These are phyloP conservation scores for Cacoxenus indagator DNA, from an alignment of 2,888 invertebrate species.

Conservation along the genomic window DNA sequence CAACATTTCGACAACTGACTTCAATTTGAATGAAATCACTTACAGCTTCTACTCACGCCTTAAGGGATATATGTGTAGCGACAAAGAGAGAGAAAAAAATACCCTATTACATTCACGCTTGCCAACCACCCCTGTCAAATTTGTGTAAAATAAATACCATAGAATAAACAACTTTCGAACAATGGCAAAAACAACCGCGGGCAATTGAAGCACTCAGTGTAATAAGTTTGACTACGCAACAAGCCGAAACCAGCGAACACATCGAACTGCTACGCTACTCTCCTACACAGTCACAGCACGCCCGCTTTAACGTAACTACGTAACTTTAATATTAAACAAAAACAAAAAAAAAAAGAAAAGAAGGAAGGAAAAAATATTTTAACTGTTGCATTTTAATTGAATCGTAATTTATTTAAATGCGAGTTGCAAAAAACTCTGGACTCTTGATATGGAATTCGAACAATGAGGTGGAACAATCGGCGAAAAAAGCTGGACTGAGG, in stretches of 20 bases:
- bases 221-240: constrained; percentile 10
- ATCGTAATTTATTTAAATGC: not conserved
- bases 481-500: too few species aligned
- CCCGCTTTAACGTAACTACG: not conserved
- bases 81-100: too few species aligned
- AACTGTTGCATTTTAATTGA: constrained; percentile 2
- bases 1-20: not conserved
- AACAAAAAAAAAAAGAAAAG: not conserved
- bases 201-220: constrained; percentile 13
- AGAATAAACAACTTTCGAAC: not conserved
- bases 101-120: too few species aligned
- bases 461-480: too few species aligned
- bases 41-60: not conserved
- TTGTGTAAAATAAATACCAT: constrained; percentile 4
- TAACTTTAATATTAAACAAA: not conserved
- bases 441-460: too few species aligned
- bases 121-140: not conserved
- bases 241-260: not conserved
- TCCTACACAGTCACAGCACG: not conserved
- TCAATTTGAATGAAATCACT: not conserved
- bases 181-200: not conserved
- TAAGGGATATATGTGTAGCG: too few species aligned
- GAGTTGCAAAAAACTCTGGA: too few species aligned
- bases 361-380: not conserved
- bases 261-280: not conserved